Percentiles rank a stretch among this genome's conserved stretches.
Evolutionary conservation across 2,888 invertebrate species (phyloP).

Genomic region (Megamerina dolium): DNA sequence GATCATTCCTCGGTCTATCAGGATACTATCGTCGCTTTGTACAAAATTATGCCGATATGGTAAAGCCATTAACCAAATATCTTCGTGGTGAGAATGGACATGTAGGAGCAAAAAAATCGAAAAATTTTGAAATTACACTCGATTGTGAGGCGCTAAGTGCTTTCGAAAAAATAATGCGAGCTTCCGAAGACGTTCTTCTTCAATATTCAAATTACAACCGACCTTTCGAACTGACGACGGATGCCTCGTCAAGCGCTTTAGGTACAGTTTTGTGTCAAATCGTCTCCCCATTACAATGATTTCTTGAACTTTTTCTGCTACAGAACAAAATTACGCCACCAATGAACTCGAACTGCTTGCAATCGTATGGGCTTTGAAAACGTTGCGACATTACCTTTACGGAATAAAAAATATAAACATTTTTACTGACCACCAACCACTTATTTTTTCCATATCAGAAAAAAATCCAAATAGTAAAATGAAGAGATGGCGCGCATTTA

Average conservation of each 20-base stretch:
- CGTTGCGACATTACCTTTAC: constrained; percentile 38
- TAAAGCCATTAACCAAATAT: constrained; percentile 11
- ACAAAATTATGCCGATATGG: constrained; percentile 9
- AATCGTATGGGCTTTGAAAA: constrained; percentile 24
- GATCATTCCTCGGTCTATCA: constrained; percentile 5
- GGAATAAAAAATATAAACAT: constrained; percentile 25
- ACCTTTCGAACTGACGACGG: constrained; percentile 15
- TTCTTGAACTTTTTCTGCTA: constrained; percentile 15
- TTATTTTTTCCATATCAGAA: constrained; percentile 20
- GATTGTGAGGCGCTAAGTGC: constrained; percentile 12
- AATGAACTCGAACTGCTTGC: constrained; percentile 11
- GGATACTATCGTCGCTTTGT: constrained; percentile 11
- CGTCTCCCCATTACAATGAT: constrained; percentile 18
- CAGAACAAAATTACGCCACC: constrained; percentile 20
- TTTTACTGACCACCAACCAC: constrained; percentile 16
- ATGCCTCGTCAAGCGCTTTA: constrained; percentile 12
- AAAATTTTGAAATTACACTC: constrained; percentile 11
- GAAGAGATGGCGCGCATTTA: constrained; percentile 16
- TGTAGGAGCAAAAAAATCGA: constrained; percentile 10
- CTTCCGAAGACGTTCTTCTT: constrained; percentile 12
- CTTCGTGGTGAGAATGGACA: constrained; percentile 12
- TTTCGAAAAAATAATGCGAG: constrained; percentile 11
- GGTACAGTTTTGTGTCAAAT: constrained; percentile 17
- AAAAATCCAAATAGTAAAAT: constrained; percentile 19
- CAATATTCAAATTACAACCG: constrained; percentile 8